Base-by-base conservation (phyloP, 2,113 vertebrate species). In the Diphyllodes magnificus region DNA sequence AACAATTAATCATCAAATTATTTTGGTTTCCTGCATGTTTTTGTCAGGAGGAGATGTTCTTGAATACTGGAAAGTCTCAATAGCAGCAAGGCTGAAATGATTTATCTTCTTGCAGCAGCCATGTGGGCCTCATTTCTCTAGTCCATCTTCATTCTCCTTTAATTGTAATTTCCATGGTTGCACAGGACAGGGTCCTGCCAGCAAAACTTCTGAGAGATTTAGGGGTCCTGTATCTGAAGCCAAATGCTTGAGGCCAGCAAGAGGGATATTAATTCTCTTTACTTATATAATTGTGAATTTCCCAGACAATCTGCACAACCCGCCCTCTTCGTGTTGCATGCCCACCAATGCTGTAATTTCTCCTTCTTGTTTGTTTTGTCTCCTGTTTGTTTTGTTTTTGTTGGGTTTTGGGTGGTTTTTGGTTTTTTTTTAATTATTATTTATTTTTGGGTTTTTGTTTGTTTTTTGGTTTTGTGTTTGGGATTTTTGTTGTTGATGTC, bases 91-190 rank as follows among this genome's bases (percentile, higher is more conserved):
- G 19, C n/a, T 69, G 66, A 73, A 82, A 47, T 79, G 12, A 44
- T 93, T 90, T 83, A 11, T 90, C 14, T 50, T 59, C 78, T 31
- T 51, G 24, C 50, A 73, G 71, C 30, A 80, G 33, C 30, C 25
- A 28, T 0, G 3, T 31, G 16, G 6, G 3, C 22, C 21, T 65
- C 0, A 0, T 83, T 88, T 81, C 61, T 76, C 17, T 49, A 51
- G n/a, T 8, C 22, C 44, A 23, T 11, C 6, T 69, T 82, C 59
- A 53, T 24, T 24, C 16, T 83, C 16, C 19, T 73, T 66, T 39
- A 63, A 10, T 5, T 90, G 24, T 42, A 50, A 25, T 78, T 93
- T 83, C 47, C 19, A 70, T 15, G 40, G 49, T 28, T 84, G 7
- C 7, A n/a, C 11, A 40, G 19, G 19, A 44, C 9, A 85, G 13